Percentiles rank a stretch among this genome's conserved stretches.
phyloP scores from a whole-genome alignment of 92 coral and sea anemone species.

The Porites rus region DNA sequence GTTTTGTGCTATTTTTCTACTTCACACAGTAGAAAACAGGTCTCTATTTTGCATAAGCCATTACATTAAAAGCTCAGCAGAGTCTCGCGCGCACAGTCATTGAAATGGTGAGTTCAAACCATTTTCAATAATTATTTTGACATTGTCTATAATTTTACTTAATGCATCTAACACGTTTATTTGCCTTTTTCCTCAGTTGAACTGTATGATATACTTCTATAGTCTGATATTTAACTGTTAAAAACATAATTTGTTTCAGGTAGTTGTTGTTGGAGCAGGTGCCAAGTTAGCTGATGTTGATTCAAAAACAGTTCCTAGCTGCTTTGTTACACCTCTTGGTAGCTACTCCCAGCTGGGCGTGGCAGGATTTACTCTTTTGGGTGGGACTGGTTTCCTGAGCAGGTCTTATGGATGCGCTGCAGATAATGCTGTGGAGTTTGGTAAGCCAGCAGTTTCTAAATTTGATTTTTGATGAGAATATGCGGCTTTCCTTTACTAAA shows the following conservation, averaged over 20 bases:
- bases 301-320: slow-evolving; percentile 61
- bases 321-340: slow-evolving; percentile 86
- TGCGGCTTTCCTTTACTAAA: neutral
- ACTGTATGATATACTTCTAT: too few relatives aligned
- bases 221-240: neutral
- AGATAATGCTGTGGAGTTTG: slow-evolving; percentile 83
- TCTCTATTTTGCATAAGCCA: too few relatives aligned
- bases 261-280: slow-evolving; percentile 82
- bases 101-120: too few relatives aligned
- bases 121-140: too few relatives aligned
- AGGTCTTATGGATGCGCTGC: slow-evolving; percentile 78
- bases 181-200: too few relatives aligned
- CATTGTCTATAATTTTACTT: too few relatives aligned
- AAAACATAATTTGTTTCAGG: slow-evolving; percentile 39
- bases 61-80: too few relatives aligned
- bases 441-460: slow-evolving; percentile 42
- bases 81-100: too few relatives aligned
- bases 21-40: too few relatives aligned
- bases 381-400: slow-evolving; percentile 82
- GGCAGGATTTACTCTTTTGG: slow-evolving; percentile 76
- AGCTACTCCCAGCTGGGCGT: slow-evolving; percentile 90
- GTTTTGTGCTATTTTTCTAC: too few relatives aligned
- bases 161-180: too few relatives aligned
- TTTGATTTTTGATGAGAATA: neutral
- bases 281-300: slow-evolving; percentile 77